Evolutionary conservation across 1,140 invertebrate genomes (phyloP).

Genomic region (Cotesia typhae): DNA sequence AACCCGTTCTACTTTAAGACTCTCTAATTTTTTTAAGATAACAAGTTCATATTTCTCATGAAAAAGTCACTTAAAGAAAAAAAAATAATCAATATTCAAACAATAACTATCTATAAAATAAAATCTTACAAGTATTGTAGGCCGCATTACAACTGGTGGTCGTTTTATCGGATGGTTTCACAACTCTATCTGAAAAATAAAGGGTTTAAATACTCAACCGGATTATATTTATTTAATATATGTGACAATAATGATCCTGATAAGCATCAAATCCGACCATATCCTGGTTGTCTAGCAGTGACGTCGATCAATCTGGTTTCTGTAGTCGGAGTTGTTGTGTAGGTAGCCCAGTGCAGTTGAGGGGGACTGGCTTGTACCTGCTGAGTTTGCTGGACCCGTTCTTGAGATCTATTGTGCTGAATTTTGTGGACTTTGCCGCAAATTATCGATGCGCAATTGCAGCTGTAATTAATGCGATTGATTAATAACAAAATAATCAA

Average conservation of each 20-base stretch:
- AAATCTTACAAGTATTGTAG: conserved; percentile 41
- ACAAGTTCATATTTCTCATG: no score
- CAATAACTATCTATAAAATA: background rate
- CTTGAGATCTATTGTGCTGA: no score
- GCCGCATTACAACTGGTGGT: conserved; percentile 30
- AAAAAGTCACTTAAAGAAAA: no score
- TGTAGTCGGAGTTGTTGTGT: background rate
- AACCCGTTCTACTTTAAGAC: no score
- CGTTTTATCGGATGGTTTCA: conserved; percentile 30
- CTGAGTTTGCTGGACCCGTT: no score
- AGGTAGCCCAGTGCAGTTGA: no score
- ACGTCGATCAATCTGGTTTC: no score
- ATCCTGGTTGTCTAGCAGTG: no score
- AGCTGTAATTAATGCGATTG: background rate
- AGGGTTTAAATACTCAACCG: conserved; percentile 31
- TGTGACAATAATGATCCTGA: conserved; percentile 12
- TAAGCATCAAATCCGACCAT: conserved; percentile 33
- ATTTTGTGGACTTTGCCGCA: background rate
- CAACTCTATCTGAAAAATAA: conserved; percentile 40
- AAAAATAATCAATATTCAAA: background rate
- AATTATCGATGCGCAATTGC: background rate
- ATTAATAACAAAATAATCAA: background rate
- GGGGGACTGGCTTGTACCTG: no score
- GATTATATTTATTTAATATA: conserved; percentile 9
- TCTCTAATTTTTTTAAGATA: no score